Conservation (phyloP, 2,797 vertebrate genomes). For the Knipowitschia caucasica region DNA sequence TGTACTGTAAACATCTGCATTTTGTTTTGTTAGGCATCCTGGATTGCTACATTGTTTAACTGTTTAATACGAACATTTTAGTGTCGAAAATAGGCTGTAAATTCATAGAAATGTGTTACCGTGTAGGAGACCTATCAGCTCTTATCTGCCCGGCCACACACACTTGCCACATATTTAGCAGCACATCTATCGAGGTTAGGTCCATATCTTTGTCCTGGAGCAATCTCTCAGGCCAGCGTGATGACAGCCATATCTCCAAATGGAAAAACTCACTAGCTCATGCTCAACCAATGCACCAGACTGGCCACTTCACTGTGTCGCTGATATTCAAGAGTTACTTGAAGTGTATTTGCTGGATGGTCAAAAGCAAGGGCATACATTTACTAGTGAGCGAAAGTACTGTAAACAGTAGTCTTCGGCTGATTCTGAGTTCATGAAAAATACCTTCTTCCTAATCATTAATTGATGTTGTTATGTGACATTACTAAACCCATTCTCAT, state of each 20-base stretch:
- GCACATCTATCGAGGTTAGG: slow-evolving; percentile 52
- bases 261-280: slow-evolving; percentile 50
- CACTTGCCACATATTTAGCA: slow-evolving; percentile 42
- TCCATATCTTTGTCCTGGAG: slow-evolving; percentile 52
- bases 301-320: slow-evolving; percentile 29
- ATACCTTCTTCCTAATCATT: no score
- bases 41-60: no score
- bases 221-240: slow-evolving; percentile 46
- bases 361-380: slow-evolving; percentile 21
- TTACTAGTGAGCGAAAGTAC: background rate
- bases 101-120: no score
- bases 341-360: slow-evolving; percentile 6
- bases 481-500: no score
- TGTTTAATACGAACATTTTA: no score
- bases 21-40: no score
- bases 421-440: no score
- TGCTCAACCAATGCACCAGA: slow-evolving; percentile 18
- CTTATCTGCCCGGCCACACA: slow-evolving; percentile 43
- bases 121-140: slow-evolving; percentile 27
- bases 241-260: slow-evolving; percentile 57
- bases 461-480: no score
- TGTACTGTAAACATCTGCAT: no score
- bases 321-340: slow-evolving; percentile 24
- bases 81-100: no score
- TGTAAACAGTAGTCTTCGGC: no score